phyloP scores from a whole-genome alignment of 1,140 invertebrate genomes.

The Caenorhabditis elegans region DNA sequence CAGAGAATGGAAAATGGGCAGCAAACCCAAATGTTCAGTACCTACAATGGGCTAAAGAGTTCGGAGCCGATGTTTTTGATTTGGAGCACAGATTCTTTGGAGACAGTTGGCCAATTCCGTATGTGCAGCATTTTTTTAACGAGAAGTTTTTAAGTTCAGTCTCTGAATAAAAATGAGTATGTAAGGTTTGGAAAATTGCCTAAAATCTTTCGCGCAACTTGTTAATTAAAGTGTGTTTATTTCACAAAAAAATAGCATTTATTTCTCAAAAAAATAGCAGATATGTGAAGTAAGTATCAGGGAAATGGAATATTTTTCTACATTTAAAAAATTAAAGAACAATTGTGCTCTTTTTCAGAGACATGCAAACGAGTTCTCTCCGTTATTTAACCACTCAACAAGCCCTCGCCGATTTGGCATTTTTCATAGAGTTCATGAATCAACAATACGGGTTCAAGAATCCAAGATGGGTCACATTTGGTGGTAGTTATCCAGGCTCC shows the following conservation, averaged over 20 bases:
- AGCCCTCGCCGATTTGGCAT: slow-evolving; percentile 57
- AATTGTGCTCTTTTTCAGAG: slow-evolving; percentile 14
- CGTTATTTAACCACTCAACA: slow-evolving; percentile 57
- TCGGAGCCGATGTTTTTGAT: slow-evolving; percentile 80
- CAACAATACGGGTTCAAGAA: slow-evolving; percentile 43
- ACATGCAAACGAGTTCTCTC: slow-evolving; percentile 53
- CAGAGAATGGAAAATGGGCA: slow-evolving; percentile 16
- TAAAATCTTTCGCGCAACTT: too few species aligned
- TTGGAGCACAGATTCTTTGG: slow-evolving; percentile 92
- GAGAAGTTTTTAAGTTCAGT: too few species aligned
- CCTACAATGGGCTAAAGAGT: slow-evolving; percentile 79
- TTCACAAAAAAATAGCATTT: too few species aligned
- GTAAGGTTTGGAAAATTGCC: too few species aligned
- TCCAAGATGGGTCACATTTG: slow-evolving; percentile 85
- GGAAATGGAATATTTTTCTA: too few species aligned
- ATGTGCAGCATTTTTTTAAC: neutral
- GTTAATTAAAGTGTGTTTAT: too few species aligned
- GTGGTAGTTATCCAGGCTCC: slow-evolving; percentile 81
- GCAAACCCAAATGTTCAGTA: slow-evolving; percentile 37
- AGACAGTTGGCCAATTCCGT: slow-evolving; percentile 79
- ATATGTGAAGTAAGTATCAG: too few species aligned
- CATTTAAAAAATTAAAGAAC: neutral
- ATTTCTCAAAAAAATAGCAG: too few species aligned
- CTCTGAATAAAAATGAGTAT: too few species aligned
- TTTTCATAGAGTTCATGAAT: slow-evolving; percentile 56